Evolutionary conservation across 1,140 invertebrate genomes (phyloP).

Genomic region (Piezodorus guildinii): DNA sequence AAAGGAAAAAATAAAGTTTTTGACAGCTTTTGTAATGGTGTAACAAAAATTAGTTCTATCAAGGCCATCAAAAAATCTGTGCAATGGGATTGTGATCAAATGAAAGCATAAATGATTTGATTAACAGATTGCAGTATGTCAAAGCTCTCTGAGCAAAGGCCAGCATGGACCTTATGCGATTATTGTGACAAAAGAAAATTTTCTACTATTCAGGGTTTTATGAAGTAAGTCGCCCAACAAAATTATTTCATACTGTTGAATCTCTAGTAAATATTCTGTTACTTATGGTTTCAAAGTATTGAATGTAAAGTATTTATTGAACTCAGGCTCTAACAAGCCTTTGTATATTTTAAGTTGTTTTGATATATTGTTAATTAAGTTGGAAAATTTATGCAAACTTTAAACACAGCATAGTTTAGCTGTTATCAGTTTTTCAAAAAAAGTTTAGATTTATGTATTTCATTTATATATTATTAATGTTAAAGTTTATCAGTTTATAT

Average conservation of each 20-base stretch:
- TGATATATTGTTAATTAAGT: background rate
- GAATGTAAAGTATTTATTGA: too few species aligned
- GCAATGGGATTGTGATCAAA: background rate
- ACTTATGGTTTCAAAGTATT: too few species aligned
- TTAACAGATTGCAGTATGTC: background rate
- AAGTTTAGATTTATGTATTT: too few species aligned
- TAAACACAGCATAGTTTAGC: too few species aligned
- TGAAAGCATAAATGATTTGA: slow-evolving; percentile 2
- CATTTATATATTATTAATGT: too few species aligned
- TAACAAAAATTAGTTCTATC: background rate
- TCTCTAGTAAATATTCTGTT: too few species aligned
- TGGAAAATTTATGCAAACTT: too few species aligned
- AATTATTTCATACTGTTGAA: too few species aligned
- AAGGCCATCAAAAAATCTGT: background rate
- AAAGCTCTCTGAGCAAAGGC: slow-evolving; percentile 10
- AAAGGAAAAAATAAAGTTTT: background rate
- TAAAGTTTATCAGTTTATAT: too few species aligned
- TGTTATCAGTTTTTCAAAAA: too few species aligned
- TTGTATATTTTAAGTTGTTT: background rate
- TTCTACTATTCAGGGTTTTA: slow-evolving; percentile 11
- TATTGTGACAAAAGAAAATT: slow-evolving; percentile 17
- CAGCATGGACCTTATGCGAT: slow-evolving; percentile 16
- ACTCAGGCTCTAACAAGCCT: too few species aligned
- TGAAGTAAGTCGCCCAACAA: slow-evolving; percentile 22
- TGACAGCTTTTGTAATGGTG: background rate